Evolutionary conservation across 2,113 vertebrate genomes (phyloP).

Genomic region (Pluvianellus socialis): DNA sequence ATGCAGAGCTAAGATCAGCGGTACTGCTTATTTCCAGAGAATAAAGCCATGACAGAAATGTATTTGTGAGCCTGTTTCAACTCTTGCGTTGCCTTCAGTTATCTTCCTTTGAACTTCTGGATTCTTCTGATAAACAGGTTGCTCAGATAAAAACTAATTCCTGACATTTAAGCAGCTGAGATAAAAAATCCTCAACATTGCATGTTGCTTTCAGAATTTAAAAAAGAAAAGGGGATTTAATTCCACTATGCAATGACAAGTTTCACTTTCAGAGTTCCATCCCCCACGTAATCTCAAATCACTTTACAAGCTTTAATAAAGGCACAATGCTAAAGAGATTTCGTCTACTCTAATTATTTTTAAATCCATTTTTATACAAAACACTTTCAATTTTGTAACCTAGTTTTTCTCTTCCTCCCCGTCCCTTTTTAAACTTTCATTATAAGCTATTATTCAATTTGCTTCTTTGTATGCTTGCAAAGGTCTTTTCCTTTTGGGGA

Average conservation of each 20-base stretch:
- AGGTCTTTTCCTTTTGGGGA: neutral
- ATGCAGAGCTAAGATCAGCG: neutral
- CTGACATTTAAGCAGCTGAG: neutral
- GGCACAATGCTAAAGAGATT: neutral
- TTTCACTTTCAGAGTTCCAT: neutral
- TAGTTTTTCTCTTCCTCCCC: neutral
- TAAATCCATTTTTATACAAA: neutral
- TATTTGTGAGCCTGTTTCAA: neutral
- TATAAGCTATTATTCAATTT: neutral
- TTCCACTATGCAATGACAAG: neutral
- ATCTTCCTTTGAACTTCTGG: conserved; percentile 1
- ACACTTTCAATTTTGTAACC: neutral
- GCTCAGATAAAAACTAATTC: conserved; percentile 12
- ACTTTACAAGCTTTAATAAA: conserved; percentile 20
- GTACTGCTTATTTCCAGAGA: neutral
- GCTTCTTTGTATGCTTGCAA: neutral
- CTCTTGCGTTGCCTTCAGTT: neutral
- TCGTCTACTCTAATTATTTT: neutral
- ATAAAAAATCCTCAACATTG: neutral
- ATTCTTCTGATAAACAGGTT: neutral
- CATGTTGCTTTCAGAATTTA: neutral
- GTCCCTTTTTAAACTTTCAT: neutral
- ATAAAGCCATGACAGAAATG: neutral
- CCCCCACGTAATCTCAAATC: neutral
- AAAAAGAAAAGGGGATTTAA: neutral